These are phyloP conservation scores for Allenopithecus nigroviridis DNA, from an alignment of 2,797 vertebrate species.

Conservation along the genomic window DNA sequence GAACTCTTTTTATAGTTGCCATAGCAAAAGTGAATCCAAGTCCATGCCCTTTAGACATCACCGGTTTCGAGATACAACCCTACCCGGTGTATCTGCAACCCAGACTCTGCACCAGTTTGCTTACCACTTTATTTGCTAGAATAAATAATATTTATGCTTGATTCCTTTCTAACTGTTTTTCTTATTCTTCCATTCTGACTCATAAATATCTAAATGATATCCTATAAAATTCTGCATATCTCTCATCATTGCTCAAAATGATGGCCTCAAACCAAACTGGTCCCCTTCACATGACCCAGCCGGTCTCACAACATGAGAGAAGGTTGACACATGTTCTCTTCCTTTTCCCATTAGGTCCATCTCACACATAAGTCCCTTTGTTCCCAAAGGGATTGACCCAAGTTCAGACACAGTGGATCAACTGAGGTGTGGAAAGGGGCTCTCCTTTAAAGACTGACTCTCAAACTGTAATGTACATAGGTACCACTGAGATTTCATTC, in stretches of 20 bases:
- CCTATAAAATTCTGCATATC: background rate
- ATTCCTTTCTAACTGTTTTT: background rate
- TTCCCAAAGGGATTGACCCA: background rate
- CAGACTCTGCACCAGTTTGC: background rate
- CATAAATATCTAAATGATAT: background rate
- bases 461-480: rapidly evolving
- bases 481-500: background rate
- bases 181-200: background rate
- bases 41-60: background rate
- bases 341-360: background rate
- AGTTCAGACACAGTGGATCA: background rate
- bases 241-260: background rate
- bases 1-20: background rate
- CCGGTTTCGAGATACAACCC: background rate
- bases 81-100: background rate
- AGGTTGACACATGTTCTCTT: background rate
- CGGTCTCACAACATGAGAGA: background rate
- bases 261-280: background rate
- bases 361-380: background rate
- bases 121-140: background rate
- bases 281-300: background rate
- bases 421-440: background rate
- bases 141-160: background rate
- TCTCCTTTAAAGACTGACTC: background rate
- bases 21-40: background rate